Evolutionary conservation across 2,888 invertebrate genomes (phyloP).

Genomic region (Oscheius sp.): DNA sequence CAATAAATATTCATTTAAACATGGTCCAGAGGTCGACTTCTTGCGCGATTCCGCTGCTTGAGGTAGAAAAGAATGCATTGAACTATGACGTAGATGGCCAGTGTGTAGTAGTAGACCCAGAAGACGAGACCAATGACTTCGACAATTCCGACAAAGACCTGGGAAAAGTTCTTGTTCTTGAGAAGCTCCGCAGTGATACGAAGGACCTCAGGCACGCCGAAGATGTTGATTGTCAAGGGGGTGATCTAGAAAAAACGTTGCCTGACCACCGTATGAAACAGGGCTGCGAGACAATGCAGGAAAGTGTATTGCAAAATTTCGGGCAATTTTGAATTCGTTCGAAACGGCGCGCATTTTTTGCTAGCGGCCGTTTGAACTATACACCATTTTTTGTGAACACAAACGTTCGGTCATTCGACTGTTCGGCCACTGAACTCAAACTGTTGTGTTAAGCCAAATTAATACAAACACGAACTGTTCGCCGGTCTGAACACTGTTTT

Average conservation of each 20-base stretch:
- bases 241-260: background rate
- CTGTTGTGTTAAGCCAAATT: no score
- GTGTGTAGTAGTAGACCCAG: slow-evolving; percentile 15
- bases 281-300: no score
- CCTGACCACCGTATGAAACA: no score
- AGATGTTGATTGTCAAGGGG: slow-evolving; percentile 6
- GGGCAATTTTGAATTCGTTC: no score
- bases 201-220: background rate
- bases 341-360: no score
- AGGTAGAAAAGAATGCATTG: slow-evolving; percentile 13
- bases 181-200: background rate
- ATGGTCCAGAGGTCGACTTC: background rate
- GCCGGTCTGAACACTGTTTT: no score
- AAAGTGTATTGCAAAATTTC: no score
- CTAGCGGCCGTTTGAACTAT: no score
- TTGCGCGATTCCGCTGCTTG: background rate
- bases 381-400: no score
- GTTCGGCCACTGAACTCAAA: no score
- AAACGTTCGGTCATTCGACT: no score
- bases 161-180: background rate
- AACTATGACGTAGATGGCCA: slow-evolving; percentile 11
- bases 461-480: no score
- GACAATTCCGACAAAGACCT: slow-evolving; percentile 3
- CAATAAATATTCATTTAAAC: background rate
- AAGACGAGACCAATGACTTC: slow-evolving; percentile 1